Percentiles rank a stretch among this genome's conserved stretches.
Conservation (phyloP, 2,888 invertebrate genomes). For the Watsonalla cultraria region DNA sequence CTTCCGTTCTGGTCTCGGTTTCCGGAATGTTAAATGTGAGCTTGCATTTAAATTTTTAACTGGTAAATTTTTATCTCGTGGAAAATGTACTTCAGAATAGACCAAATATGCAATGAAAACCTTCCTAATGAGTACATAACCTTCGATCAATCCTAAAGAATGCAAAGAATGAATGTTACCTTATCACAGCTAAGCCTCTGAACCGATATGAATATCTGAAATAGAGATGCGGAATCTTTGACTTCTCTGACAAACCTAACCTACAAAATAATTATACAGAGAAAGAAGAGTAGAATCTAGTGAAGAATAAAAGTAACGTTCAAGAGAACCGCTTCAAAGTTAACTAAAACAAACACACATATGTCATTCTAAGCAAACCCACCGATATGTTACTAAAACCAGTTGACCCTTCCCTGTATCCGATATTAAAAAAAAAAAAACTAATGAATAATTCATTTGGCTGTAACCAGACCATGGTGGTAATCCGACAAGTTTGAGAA, state of each 20-base stretch:
- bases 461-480: constrained; percentile 17
- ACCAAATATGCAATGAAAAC: too few species aligned
- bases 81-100: background rate
- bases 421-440: constrained; percentile 20
- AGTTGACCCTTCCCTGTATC: constrained; percentile 29
- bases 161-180: too few species aligned
- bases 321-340: background rate
- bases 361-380: constrained; percentile 20
- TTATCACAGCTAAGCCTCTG: too few species aligned
- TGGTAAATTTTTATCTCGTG: constrained; percentile 40
- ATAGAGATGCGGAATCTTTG: too few species aligned
- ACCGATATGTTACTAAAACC: constrained; percentile 14
- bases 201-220: too few species aligned
- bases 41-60: constrained; percentile 13
- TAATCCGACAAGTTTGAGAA: background rate
- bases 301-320: background rate
- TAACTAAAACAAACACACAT: background rate
- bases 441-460: constrained; percentile 25
- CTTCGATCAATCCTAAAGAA: too few species aligned
- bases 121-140: too few species aligned
- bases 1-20: constrained; percentile 33
- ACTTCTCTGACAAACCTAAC: too few species aligned
- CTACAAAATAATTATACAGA: background rate
- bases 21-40: constrained; percentile 17
- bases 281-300: background rate